phyloP scores from a whole-genome alignment of 2,113 vertebrate species.

The Turnix velox region DNA sequence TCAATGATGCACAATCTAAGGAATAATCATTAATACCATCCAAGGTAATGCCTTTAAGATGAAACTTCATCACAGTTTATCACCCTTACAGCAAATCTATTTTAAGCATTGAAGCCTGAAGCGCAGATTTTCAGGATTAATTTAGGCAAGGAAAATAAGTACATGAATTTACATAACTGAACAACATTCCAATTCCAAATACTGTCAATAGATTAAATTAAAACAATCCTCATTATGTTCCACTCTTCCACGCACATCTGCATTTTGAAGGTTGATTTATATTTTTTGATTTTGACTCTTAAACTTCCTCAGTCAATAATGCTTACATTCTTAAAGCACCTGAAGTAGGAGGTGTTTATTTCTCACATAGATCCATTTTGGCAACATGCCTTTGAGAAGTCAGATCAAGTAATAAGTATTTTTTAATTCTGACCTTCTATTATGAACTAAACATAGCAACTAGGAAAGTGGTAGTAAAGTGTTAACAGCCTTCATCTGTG shows the following conservation, averaged over 20 bases:
- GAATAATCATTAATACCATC: neutral
- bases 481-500: neutral
- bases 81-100: neutral
- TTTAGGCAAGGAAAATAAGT: neutral
- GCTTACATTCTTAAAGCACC: neutral
- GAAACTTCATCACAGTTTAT: neutral
- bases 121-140: neutral
- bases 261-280: neutral
- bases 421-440: neutral
- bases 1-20: neutral
- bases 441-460: neutral
- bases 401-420: neutral
- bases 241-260: neutral
- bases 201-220: neutral
- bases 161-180: neutral
- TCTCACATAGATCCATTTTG: neutral
- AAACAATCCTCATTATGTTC: neutral
- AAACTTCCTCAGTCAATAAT: neutral
- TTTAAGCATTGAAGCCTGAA: neutral
- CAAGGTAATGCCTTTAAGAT: neutral
- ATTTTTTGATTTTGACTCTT: neutral
- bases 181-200: neutral
- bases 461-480: neutral
- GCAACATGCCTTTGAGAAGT: neutral
- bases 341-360: neutral